Evolutionary conservation across 2,888 invertebrate species (phyloP).

Genomic region (Ormyrus rosae): DNA sequence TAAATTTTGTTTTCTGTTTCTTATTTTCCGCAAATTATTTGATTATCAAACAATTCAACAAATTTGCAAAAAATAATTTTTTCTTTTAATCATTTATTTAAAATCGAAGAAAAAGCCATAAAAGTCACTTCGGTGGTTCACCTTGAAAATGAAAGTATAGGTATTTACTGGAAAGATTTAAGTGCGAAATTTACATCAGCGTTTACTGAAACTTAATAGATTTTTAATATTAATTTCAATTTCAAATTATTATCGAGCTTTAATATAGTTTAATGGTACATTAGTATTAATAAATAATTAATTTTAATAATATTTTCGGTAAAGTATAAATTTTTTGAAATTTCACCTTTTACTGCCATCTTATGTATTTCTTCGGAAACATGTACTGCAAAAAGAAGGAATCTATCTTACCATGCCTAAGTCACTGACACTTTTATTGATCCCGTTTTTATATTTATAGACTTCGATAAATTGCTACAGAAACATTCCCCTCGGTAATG

Average conservation of each 20-base stretch:
- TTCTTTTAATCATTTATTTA: slow-evolving; percentile 10
- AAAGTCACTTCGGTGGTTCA: not conserved
- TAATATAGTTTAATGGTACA: no score
- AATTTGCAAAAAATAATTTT: slow-evolving; percentile 6
- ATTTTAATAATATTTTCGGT: no score
- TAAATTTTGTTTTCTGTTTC: no score
- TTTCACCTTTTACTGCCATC: slow-evolving; percentile 19
- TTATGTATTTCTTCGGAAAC: not conserved
- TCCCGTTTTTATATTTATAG: slow-evolving; percentile 51
- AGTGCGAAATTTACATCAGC: slow-evolving; percentile 22
- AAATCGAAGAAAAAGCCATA: not conserved
- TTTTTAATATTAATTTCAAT: slow-evolving; percentile 36
- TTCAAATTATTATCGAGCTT: not conserved
- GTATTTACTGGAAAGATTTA: slow-evolving; percentile 1
- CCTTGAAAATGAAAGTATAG: slow-evolving; percentile 50
- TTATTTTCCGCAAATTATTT: no score
- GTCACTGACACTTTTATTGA: slow-evolving; percentile 30
- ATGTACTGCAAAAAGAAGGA: slow-evolving; percentile 2
- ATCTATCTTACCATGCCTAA: slow-evolving; percentile 40
- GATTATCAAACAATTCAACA: no score
- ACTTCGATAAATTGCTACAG: slow-evolving; percentile 45
- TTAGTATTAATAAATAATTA: no score
- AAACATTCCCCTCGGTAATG: slow-evolving; percentile 39
- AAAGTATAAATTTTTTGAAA: no score
- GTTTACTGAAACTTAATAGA: slow-evolving; percentile 24